Evolutionary conservation across 2,888 invertebrate species (phyloP), one percentile per base, ranked within the genome.

Genomic region (Seira sanloemensis): DNA sequence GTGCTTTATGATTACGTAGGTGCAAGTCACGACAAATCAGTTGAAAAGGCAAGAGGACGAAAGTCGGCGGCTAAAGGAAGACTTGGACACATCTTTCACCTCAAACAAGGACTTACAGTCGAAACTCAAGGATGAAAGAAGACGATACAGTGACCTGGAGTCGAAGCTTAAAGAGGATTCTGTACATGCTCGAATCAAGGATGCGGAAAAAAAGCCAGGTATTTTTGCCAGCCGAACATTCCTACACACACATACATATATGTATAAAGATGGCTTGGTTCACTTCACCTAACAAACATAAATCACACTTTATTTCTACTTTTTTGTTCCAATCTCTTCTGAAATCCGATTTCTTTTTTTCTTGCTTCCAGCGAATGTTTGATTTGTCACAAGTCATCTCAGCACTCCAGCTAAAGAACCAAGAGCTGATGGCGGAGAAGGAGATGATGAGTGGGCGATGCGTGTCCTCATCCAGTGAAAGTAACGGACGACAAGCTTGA

Each of bases 361-460:
- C 75, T 50, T 78, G 50, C 25, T 76, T 83, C 27, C 85, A 88
- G 87, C 83, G 89, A 81, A 88, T 89, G 88, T 89, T 90, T 82
- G 88, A 87, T 68, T 80, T 88, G 85, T 88, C 87, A 23, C 87
- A 88, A 86, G 66, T 88, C 85, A 87, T 88, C 78, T 88, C 87
- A 25, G 83, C 86, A 23, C 81, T 90, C 9, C 88, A 88, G 72
- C 84, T 89, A 23, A 89, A 98, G 97, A 97, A 97, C 91, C 97
- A 98, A 91, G 98, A 98, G 92, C 95, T 98, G 93, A 94, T 97
- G 25, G 96, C 98, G 0, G 97, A 97, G 91, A 97, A 97, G 1
- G 97, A 97, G 91, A 93, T 98, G 75, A 94, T 97, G 86, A 96
- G 95, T 89, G 96, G 96, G 91, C 85, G 89, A 12, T 88, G 87